phyloP scores from a whole-genome alignment of 2,888 invertebrate species.

The Melanotus villosus region DNA sequence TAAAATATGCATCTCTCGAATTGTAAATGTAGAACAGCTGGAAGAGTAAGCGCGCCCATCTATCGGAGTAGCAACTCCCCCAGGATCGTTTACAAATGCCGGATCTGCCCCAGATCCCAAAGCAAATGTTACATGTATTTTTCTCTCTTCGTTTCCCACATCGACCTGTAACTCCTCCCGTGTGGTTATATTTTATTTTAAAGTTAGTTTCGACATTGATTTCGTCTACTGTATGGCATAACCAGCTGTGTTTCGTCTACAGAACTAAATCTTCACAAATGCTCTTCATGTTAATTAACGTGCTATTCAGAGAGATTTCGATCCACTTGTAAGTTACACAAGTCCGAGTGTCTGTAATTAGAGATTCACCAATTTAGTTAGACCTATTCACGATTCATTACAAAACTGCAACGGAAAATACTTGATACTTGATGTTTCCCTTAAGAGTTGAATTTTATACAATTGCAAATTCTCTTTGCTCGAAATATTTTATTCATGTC shows the following conservation, averaged over 20 bases:
- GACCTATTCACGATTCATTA: not conserved
- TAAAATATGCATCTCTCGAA: conserved; percentile 37
- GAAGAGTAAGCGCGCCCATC: conserved; percentile 36
- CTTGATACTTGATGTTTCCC: too few relatives aligned
- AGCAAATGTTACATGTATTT: conserved; percentile 27
- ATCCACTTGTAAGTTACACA: conserved; percentile 9
- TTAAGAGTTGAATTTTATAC: too few relatives aligned
- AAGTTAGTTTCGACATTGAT: conserved; percentile 17
- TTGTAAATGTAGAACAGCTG: conserved; percentile 36
- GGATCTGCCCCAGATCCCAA: conserved; percentile 35
- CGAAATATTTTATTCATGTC: too few relatives aligned
- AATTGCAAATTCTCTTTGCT: not conserved
- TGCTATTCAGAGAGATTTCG: conserved; percentile 11
- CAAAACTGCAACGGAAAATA: not conserved
- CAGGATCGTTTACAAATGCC: conserved; percentile 41
- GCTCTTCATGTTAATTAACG: conserved; percentile 19
- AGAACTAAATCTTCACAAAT: not conserved
- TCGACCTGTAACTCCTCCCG: conserved; percentile 22
- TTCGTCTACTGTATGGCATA: not conserved
- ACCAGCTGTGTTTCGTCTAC: conserved; percentile 10
- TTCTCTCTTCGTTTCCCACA: conserved; percentile 33
- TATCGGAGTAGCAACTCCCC: conserved; percentile 37
- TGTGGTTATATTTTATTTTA: conserved; percentile 29
- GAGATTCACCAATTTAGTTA: conserved; percentile 6
- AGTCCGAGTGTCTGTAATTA: not conserved